phyloP scores from a whole-genome alignment of 1,140 invertebrate genomes.

The Contarinia nasturtii region DNA sequence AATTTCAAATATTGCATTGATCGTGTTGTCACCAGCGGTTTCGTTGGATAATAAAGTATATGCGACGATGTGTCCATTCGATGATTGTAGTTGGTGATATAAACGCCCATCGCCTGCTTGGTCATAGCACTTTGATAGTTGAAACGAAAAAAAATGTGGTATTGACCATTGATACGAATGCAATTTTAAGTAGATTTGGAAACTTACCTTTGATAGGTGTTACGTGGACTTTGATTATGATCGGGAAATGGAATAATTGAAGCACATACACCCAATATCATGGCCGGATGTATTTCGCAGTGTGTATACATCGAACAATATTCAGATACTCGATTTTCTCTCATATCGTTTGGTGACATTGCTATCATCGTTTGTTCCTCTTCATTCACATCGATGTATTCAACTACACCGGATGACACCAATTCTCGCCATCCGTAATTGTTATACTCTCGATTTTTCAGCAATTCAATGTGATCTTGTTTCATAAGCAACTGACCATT shows the following conservation, averaged over 20 bases:
- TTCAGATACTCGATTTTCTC: constrained; percentile 75
- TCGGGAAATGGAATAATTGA: constrained; percentile 99
- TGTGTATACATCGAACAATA: constrained; percentile 99
- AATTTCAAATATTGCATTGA: constrained; percentile 97
- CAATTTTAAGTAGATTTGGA: too few relatives aligned
- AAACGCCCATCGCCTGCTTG: constrained; percentile 98
- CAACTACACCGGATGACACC: constrained; percentile 91
- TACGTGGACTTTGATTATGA: constrained; percentile 98
- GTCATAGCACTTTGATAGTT: constrained; percentile 60
- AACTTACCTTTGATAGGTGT: constrained; percentile 96
- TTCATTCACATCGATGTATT: constrained; percentile 96
- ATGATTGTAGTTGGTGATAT: constrained; percentile 97
- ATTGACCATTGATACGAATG: too few relatives aligned
- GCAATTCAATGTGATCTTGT: constrained; percentile 82
- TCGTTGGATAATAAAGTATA: constrained; percentile 96
- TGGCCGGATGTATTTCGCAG: constrained; percentile 98
- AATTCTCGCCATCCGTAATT: constrained; percentile 96
- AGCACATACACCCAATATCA: constrained; percentile 95
- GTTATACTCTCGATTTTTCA: constrained; percentile 93
- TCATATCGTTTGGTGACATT: constrained; percentile 94
- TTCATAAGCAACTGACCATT: constrained; percentile 82
- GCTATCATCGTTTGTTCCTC: constrained; percentile 99
- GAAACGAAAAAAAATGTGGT: too few relatives aligned
- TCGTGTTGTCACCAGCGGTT: constrained; percentile 93
- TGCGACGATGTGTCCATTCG: constrained; percentile 98